Conservation (phyloP, 2,113 vertebrate species). For the Equus przewalskii region DNA sequence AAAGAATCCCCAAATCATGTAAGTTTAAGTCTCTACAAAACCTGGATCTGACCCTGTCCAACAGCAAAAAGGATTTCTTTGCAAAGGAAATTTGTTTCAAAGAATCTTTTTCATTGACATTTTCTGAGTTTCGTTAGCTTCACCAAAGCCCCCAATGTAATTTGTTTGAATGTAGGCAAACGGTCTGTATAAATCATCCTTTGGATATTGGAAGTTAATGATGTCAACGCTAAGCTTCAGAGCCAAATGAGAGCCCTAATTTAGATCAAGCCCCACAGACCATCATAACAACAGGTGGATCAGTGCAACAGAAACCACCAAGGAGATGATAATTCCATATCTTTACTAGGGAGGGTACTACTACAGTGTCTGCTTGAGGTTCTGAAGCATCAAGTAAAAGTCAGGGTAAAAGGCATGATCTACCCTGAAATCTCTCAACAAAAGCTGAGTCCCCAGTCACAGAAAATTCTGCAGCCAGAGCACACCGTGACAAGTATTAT, state of each 20-base stretch:
- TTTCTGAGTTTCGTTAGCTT: background rate
- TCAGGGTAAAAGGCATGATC: conserved; percentile 24
- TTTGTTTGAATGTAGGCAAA: conserved; percentile 4
- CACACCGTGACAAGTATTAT: background rate
- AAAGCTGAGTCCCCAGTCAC: conserved; percentile 25
- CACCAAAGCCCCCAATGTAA: background rate
- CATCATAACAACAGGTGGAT: background rate
- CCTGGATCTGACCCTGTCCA: background rate
- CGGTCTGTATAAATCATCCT: background rate
- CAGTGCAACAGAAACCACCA: background rate
- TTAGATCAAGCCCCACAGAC: background rate
- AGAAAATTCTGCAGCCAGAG: conserved; percentile 68
- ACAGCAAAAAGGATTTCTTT: background rate
- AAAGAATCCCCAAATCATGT: background rate
- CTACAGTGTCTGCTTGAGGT: background rate
- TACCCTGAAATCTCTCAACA: conserved; percentile 71
- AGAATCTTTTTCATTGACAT: background rate
- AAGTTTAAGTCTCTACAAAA: background rate
- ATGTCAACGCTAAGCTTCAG: background rate
- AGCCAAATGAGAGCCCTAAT: background rate
- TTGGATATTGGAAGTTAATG: background rate
- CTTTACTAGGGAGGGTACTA: background rate
- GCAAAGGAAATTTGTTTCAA: background rate
- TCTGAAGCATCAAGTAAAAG: conserved; percentile 32
- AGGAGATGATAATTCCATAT: conserved; percentile 63